Evolutionary conservation across 2,888 invertebrate species (phyloP), one percentile per base, ranked within the genome.

Genomic region (Pelosia muscerda): DNA sequence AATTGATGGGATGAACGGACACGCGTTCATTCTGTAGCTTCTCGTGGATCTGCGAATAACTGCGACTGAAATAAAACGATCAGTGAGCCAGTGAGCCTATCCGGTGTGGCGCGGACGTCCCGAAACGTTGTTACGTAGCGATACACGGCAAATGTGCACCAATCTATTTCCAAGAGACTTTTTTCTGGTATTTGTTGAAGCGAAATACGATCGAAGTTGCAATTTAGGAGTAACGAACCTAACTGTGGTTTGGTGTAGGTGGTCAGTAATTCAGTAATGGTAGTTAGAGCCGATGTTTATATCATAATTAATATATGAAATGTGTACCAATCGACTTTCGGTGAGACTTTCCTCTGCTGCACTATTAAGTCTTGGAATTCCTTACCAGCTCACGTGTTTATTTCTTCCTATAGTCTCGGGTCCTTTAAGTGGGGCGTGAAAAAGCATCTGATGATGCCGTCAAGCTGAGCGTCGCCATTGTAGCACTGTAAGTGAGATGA

Each of bases 21-120:
- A 34, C 34, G 68, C 68, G 68, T 72, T 79, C 72, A 72, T 74
- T 65, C 61, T 62, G 71, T 76, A 61, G 65, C 58, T 38, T 66
- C 38, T 49, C 67, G 53, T 65, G 55, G 42, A 26, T 56, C 60
- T 13, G 65, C 66, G 60, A 68, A 62, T 65, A 81, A 74, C 68
- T 78, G 68, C 63, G 66, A 56, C 68, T 58, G 57, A 68, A 71
- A 73, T 71, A 74, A 73, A 79, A 73, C 69, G 69, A 42, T 74
- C 70, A 67, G 65, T 55, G 69, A 59, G 69, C 56, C 70, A 67
- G 65, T 55, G 69, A 59, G 69, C 56, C 69, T 65, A 66, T 66
- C 66, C 26, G 63, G 65, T 62, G 63, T 58, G 63, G 63, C 55
- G 57, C 63, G 74, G 60, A 69, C 66, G 63, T 71, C 49, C 54